Percentiles rank a stretch among this genome's conserved stretches.
These are phyloP conservation scores for Solenopsis invicta DNA, from an alignment of 1,140 invertebrate species.

Conservation along the genomic window DNA sequence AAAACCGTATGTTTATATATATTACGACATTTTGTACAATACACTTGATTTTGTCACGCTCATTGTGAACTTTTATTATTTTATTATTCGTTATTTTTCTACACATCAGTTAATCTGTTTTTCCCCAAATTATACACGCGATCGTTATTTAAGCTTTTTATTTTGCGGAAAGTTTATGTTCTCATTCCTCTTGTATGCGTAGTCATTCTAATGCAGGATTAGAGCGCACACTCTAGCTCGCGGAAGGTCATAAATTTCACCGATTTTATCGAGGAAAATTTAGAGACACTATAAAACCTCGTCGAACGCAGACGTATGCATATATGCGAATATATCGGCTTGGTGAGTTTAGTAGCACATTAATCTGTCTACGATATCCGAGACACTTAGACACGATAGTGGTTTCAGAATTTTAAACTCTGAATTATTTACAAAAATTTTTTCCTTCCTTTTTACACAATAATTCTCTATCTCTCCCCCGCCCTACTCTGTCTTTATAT, in stretches of 20 bases:
- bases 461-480: neutral
- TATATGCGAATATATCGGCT: slow-evolving; percentile 67
- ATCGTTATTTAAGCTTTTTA: slow-evolving; percentile 17
- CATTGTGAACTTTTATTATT: neutral
- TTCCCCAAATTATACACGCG: neutral
- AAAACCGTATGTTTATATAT: neutral
- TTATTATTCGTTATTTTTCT: neutral
- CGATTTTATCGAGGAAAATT: slow-evolving; percentile 79
- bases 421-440: slow-evolving; percentile 9
- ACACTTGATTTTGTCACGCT: neutral
- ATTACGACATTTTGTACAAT: neutral
- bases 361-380: slow-evolving; percentile 27
- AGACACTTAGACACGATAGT: neutral
- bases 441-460: neutral
- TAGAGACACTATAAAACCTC: slow-evolving; percentile 75
- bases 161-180: slow-evolving; percentile 10
- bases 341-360: slow-evolving; percentile 22
- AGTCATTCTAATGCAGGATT: slow-evolving; percentile 58
- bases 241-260: slow-evolving; percentile 72
- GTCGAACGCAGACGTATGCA: slow-evolving; percentile 70
- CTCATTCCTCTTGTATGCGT: slow-evolving; percentile 36
- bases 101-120: neutral
- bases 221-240: slow-evolving; percentile 59
- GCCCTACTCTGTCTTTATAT: neutral
- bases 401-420: neutral